phyloP scores from a whole-genome alignment of 2,888 invertebrate genomes.

The Orchestes rusci region DNA sequence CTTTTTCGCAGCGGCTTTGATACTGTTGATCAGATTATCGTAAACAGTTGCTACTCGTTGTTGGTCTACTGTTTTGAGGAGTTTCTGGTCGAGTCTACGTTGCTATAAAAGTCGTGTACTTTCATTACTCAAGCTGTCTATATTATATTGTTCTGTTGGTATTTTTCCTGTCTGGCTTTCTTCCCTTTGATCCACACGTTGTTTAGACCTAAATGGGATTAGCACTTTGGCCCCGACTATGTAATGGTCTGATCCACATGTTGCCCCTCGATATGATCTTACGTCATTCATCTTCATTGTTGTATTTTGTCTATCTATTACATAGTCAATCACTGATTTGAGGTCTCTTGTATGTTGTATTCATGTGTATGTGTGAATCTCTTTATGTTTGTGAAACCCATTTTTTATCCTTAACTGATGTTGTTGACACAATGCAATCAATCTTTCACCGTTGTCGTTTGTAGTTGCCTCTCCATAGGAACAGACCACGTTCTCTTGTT shows the following conservation, averaged over 20 bases:
- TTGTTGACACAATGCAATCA: constrained; percentile 16
- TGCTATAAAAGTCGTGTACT: neutral
- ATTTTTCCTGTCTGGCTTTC: neutral
- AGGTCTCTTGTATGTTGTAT: constrained; percentile 3
- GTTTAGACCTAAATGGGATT: neutral
- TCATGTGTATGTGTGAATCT: constrained; percentile 18
- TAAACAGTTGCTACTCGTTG: too few species aligned
- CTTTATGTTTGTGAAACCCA: constrained; percentile 17
- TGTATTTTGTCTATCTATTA: constrained; percentile 11
- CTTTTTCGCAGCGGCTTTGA: too few species aligned
- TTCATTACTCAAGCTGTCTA: neutral
- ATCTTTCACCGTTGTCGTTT: constrained; percentile 18
- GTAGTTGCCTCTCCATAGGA: constrained; percentile 15
- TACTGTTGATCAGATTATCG: too few species aligned
- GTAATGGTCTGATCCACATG: constrained; percentile 11
- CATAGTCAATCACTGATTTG: constrained; percentile 18
- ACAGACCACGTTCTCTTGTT: constrained; percentile 16
- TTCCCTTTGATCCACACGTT: neutral
- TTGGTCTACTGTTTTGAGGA: too few species aligned
- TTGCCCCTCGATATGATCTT: constrained; percentile 8
- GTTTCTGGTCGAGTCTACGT: neutral
- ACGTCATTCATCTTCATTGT: constrained; percentile 11
- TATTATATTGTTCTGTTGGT: neutral
- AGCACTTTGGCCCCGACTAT: constrained; percentile 8
- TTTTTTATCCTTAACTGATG: constrained; percentile 12